Evolutionary conservation across 2,888 invertebrate species (phyloP), one percentile per base, ranked within the genome.

Genomic region (Coenonympha arcania): DNA sequence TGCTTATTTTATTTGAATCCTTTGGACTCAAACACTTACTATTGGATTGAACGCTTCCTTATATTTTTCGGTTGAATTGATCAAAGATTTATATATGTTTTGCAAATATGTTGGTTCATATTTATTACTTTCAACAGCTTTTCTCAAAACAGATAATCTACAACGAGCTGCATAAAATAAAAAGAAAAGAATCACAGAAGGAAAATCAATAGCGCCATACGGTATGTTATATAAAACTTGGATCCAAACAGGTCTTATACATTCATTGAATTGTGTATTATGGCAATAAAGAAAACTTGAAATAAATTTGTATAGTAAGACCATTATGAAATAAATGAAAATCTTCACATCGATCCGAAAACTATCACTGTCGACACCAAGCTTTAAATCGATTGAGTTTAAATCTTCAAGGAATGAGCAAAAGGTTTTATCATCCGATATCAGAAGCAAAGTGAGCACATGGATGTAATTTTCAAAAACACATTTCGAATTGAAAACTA

Each of bases 21-120:
- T n/a, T n/a, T n/a, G n/a, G n/a, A n/a, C n/a, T n/a, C n/a, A n/a
- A n/a, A n/a, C 15, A 49, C 53, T 49, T 43, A 53, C 49, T 5
- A 50, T 15, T 11, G 26, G 20, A 34, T 53, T 28, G 34, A 53
- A 53, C 4, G 49, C 18, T 19, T 9, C 15, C 13, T 46, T 53
- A 3, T 36, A 16, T 20, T 6, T 43, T 43, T 52, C 52, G 3
- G 40, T 45, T 3, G 40, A 16, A 30, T 52, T 41, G 6, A 48
- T 41, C 2, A 52, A 13, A 22, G 43, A 43, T 13, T 43, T 53
- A 26, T 53, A 53, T 16, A 42, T 11, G 5, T 33, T 9, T 8
- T 46, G 26, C 11, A 33, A 16, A 3, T 39, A 8, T 24, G 24
- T 24, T 5, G 18, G 24, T 2, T 41, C 30, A 6, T 1, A 19